These are phyloP conservation scores for Calliopsis andreniformis DNA, from an alignment of 1,140 invertebrate species.

Conservation along the genomic window DNA sequence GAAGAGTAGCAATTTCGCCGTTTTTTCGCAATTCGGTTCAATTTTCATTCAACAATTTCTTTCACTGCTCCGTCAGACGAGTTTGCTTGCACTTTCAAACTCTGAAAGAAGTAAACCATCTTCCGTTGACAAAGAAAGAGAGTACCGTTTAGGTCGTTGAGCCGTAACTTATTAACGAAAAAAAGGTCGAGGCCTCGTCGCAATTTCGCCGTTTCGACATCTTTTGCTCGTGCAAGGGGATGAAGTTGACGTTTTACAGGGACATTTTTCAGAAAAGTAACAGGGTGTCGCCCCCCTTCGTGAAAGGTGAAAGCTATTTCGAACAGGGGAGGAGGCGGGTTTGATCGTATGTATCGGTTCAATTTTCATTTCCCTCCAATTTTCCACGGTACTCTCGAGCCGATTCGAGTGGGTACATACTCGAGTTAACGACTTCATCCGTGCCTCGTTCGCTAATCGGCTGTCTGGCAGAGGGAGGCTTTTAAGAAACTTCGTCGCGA, in stretches of 20 bases:
- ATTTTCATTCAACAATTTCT: too few species aligned
- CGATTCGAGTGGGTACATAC: slow-evolving; percentile 73
- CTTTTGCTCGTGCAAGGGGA: background rate
- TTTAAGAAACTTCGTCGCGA: slow-evolving; percentile 25
- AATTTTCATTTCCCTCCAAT: slow-evolving; percentile 71
- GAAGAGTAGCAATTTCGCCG: too few species aligned
- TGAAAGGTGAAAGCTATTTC: slow-evolving; percentile 34
- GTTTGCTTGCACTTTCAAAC: background rate
- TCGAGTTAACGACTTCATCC: slow-evolving; percentile 76
- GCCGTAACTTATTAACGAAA: background rate
- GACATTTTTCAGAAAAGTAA: slow-evolving; percentile 8
- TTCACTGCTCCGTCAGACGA: too few species aligned
- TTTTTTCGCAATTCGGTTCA: too few species aligned
- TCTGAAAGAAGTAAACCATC: background rate
- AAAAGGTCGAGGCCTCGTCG: background rate
- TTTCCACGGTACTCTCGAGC: slow-evolving; percentile 55
- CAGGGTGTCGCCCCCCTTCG: background rate
- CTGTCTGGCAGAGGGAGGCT: slow-evolving; percentile 6
- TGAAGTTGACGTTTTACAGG: background rate
- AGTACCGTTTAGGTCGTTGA: background rate
- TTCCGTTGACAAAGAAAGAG: background rate
- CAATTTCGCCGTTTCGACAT: slow-evolving; percentile 2
- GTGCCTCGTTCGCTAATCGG: slow-evolving; percentile 44
- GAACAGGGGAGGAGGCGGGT: background rate
- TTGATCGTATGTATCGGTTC: slow-evolving; percentile 56